Conservation (phyloP, 2,888 invertebrate species). For the Ypsolopha scabrella region DNA sequence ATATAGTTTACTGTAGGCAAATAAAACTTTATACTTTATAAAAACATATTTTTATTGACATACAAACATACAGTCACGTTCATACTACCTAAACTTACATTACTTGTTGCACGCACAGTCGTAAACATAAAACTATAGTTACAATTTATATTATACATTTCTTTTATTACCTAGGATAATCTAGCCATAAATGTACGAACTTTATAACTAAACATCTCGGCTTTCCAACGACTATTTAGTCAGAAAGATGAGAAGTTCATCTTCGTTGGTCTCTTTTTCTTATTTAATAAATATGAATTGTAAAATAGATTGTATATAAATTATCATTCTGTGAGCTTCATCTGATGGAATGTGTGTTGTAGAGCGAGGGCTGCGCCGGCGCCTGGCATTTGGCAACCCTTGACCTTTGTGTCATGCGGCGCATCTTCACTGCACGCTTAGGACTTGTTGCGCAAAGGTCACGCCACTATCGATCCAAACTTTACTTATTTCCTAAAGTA, state of each 20-base stretch:
- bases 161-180: conserved; percentile 7
- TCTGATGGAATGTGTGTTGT: conserved; percentile 51
- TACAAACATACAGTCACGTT: conserved; percentile 36
- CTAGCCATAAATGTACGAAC: conserved; percentile 3
- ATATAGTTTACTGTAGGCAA: conserved; percentile 15
- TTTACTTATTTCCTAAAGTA: conserved; percentile 15
- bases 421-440: conserved; percentile 42
- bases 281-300: neutral
- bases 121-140: conserved; percentile 32
- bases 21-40: conserved; percentile 43
- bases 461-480: conserved; percentile 16
- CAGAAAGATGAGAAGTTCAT: neutral
- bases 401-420: conserved; percentile 44
- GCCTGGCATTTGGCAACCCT: conserved; percentile 47
- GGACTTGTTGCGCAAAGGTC: conserved; percentile 33
- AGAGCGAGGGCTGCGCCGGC: conserved; percentile 19
- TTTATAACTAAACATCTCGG: neutral
- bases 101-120: conserved; percentile 36
- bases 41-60: conserved; percentile 60
- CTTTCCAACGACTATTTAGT: neutral
- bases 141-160: conserved; percentile 18
- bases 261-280: conserved; percentile 1
- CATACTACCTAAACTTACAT: conserved; percentile 7
- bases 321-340: neutral
- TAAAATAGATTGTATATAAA: neutral